These are phyloP conservation scores for Cyclura pinguis DNA, from an alignment of 2,797 vertebrate genomes.

Conservation along the genomic window DNA sequence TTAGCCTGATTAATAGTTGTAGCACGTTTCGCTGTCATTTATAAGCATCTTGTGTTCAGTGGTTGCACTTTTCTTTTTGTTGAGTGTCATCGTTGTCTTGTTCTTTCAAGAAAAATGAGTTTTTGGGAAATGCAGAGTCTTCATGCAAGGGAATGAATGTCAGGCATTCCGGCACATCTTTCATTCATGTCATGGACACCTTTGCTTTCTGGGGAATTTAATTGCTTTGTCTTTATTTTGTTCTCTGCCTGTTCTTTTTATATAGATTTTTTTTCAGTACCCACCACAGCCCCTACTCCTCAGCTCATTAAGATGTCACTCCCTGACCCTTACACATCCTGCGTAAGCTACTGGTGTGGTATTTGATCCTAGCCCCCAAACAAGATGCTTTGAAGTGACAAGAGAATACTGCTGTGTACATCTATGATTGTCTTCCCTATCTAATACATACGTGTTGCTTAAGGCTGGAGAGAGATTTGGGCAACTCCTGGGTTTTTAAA, in stretches of 20 bases:
- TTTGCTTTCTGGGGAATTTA: constrained; percentile 64
- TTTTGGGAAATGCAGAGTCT: constrained; percentile 36
- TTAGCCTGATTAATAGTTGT: background rate
- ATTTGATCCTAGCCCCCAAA: constrained; percentile 10
- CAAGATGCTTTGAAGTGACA: constrained; percentile 35
- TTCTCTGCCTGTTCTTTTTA: constrained; percentile 51
- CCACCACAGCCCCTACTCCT: constrained; percentile 28
- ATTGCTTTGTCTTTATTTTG: constrained; percentile 61
- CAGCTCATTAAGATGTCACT: constrained; percentile 27
- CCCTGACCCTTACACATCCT: constrained; percentile 8
- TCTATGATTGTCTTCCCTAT: background rate
- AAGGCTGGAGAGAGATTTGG: background rate
- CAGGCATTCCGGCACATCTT: constrained; percentile 66
- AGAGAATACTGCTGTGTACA: constrained; percentile 13
- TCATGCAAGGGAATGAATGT: constrained; percentile 63
- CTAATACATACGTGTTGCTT: background rate
- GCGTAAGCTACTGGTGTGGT: constrained; percentile 12
- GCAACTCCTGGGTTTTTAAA: background rate
- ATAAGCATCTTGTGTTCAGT: constrained; percentile 45
- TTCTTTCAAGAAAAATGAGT: constrained; percentile 44
- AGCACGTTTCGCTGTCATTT: constrained; percentile 31
- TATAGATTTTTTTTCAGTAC: constrained; percentile 21
- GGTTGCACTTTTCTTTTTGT: constrained; percentile 62
- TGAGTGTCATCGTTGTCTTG: constrained; percentile 48
- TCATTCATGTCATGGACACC: constrained; percentile 43